These are phyloP conservation scores for Liasis olivaceus DNA, from an alignment of 2,797 vertebrate genomes.

Conservation along the genomic window DNA sequence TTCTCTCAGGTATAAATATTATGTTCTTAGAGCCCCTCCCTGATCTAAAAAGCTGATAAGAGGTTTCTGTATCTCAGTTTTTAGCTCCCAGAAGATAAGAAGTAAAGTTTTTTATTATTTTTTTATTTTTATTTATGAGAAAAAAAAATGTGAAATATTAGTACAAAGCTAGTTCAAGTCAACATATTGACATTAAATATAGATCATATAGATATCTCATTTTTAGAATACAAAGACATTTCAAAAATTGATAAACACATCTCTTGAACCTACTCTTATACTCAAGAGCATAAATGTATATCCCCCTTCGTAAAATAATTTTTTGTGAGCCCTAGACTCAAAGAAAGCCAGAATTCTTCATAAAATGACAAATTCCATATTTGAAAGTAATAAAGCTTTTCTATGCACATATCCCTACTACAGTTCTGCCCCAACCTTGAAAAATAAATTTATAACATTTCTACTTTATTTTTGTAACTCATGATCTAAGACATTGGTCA, in stretches of 20 bases:
- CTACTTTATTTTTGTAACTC: neutral
- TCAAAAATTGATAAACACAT: neutral
- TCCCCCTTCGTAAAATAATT: neutral
- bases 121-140: neutral
- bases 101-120: neutral
- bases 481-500: neutral
- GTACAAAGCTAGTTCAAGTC: neutral
- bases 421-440: neutral
- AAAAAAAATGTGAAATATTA: neutral
- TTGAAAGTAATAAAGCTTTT: neutral
- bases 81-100: neutral
- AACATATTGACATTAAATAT: neutral
- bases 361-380: neutral
- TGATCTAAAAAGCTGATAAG: neutral
- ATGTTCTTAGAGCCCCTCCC: neutral
- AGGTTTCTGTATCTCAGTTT: neutral
- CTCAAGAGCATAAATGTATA: neutral
- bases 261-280: neutral
- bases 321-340: neutral
- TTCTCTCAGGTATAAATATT: neutral
- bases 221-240: neutral
- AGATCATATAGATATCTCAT: neutral
- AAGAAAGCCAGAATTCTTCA: neutral
- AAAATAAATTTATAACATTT: neutral
- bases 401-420: neutral